Conservation (phyloP, 2,113 vertebrate species). For the Nothocercus julius region DNA sequence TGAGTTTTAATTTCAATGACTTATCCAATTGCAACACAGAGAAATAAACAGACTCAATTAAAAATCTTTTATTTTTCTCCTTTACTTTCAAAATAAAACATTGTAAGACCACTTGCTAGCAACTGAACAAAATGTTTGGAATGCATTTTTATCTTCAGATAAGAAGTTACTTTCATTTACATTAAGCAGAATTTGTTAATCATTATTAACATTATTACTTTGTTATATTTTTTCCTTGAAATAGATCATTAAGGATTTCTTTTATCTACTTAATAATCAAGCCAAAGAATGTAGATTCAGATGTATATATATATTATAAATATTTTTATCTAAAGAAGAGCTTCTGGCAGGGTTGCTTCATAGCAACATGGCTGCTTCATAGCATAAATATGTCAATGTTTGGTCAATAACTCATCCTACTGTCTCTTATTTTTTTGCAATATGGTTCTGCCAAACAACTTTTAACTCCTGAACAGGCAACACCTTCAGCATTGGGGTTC, state of each 20-base stretch:
- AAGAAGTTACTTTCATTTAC: neutral
- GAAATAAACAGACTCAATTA: neutral
- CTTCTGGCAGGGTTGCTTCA: neutral
- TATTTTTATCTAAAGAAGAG: neutral
- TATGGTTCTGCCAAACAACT: neutral
- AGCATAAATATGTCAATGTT: neutral
- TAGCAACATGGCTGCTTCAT: neutral
- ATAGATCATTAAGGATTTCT: neutral
- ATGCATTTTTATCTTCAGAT: neutral
- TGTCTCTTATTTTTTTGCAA: neutral
- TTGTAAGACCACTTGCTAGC: neutral
- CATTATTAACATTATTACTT: neutral
- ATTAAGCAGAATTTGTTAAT: neutral
- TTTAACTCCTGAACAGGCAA: neutral
- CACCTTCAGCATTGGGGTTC: neutral
- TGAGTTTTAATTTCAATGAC: neutral
- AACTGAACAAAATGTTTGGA: neutral
- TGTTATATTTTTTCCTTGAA: neutral
- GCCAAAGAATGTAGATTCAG: neutral
- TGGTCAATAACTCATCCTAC: neutral
- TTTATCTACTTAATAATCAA: neutral
- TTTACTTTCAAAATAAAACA: neutral
- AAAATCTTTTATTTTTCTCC: accelerated
- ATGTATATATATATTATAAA: neutral
- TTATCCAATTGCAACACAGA: neutral